Evolutionary conservation across 2,888 invertebrate genomes (phyloP), one percentile per base, ranked within the genome.

Genomic region (Coecobrya sp.): DNA sequence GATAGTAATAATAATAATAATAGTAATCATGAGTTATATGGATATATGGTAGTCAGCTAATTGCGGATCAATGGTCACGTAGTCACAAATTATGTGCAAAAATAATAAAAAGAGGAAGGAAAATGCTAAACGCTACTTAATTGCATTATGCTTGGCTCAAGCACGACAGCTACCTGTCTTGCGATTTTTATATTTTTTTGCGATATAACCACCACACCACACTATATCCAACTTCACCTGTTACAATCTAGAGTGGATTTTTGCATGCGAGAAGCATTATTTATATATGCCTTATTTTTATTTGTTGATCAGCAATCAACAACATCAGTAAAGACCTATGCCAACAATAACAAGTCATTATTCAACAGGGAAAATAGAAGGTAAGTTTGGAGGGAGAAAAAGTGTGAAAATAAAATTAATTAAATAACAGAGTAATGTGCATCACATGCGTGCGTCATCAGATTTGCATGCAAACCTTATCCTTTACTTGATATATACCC

Each of bases 1-100:
- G 0, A 25, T 79, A n/a, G 76, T 45, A 70, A 13, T 59, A 19
- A 8, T 59, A 59, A 7, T 59, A 59, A 19, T 19, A 59, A 59
- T 59, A 19, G 19, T 59, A 59, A 19, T 59, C 7, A 19, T 13
- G 19, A 59, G 1, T 7, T 11, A 16, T 19, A 59, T 49, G 49
- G 49, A 11, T 49, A 13, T 49, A 36, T 36, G 36, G 36, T 36
- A 2, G 36, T 36, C 19, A 59, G 22, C 59, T 82, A 82, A 82
- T 82, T 82, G 62, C 82, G 82, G 82, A 82, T 82, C 59, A 82
- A 42, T 82, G 82, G 59, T 82, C 81, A 81, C 81, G 81, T 81
- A 81, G 19, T 59, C 82, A 82, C 82, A 82, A 81, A 81, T 62
- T 82, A 62, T 62, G 59, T 62, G 36, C 42, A 16, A 16, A 82